These are phyloP conservation scores for Halichoerus grypus DNA, from an alignment of 2,113 vertebrate species.

Conservation along the genomic window DNA sequence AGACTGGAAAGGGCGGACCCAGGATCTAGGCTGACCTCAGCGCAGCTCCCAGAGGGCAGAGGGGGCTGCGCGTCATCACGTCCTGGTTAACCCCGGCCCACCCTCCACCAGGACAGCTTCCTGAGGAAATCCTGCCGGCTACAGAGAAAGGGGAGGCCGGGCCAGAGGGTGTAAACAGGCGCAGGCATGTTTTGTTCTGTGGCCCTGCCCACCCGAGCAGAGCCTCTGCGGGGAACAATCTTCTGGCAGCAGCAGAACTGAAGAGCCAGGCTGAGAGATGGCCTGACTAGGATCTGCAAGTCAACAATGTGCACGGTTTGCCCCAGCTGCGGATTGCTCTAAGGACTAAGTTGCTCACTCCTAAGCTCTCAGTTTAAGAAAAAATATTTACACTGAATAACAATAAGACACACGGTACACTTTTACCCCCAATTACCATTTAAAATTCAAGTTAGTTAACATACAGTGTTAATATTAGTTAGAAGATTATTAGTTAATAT, in stretches of 20 bases:
- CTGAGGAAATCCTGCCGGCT: conserved; percentile 79
- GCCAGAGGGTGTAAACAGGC: conserved; percentile 69
- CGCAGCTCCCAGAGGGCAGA: background rate
- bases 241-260: background rate
- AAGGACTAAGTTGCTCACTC: background rate
- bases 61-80: background rate
- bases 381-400: background rate
- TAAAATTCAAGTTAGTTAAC: background rate
- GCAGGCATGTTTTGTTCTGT: conserved; percentile 24
- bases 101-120: conserved; percentile 69
- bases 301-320: background rate
- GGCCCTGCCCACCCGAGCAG: background rate
- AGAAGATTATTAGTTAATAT: background rate
- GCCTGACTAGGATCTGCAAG: background rate
- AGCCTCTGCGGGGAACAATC: background rate
- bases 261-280: background rate
- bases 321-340: background rate
- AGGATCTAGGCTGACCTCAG: background rate
- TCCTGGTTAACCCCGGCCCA: conserved; percentile 45
- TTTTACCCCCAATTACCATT: background rate
- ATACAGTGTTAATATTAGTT: background rate
- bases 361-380: background rate
- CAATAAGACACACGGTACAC: background rate
- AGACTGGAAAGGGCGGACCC: background rate
- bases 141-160: conserved; percentile 27